phyloP scores from a whole-genome alignment of 2,888 invertebrate species.

The Epirrhoe alternata region DNA sequence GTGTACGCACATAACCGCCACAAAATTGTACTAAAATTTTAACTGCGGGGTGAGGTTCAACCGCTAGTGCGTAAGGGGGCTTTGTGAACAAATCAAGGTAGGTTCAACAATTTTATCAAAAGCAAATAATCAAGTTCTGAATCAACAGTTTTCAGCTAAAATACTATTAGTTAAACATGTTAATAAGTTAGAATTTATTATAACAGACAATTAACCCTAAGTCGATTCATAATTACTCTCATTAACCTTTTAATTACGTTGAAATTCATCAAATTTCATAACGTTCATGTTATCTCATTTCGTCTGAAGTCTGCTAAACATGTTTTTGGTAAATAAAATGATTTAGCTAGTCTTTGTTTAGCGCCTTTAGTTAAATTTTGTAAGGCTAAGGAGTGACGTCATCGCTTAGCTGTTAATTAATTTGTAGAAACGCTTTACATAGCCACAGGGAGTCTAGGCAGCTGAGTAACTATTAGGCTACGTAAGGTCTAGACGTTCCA shows the following conservation, averaged over 20 bases:
- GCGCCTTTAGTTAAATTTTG: slow-evolving; percentile 21
- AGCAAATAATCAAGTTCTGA: no score
- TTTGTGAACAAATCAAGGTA: no score
- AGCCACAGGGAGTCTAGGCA: neutral
- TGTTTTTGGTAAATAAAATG: slow-evolving; percentile 22
- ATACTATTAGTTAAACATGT: neutral
- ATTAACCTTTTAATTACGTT: neutral
- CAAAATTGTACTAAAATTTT: no score
- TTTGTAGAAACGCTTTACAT: slow-evolving; percentile 27
- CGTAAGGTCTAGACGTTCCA: no score
- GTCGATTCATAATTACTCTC: slow-evolving; percentile 5
- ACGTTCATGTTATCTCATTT: slow-evolving; percentile 18
- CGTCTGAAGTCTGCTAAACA: slow-evolving; percentile 12
- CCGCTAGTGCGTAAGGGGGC: no score
- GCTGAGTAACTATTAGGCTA: slow-evolving; percentile 4
- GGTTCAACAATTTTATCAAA: no score
- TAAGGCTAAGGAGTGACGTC: slow-evolving; percentile 24
- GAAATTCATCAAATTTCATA: slow-evolving; percentile 2
- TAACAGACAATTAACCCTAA: neutral
- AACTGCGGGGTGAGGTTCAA: no score
- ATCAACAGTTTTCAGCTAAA: no score
- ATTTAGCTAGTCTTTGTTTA: slow-evolving; percentile 12
- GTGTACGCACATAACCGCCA: no score
- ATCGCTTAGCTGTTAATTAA: slow-evolving; percentile 33
- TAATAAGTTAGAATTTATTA: neutral